Base-by-base conservation (phyloP, 2,113 vertebrate species). In the Dipodomys stephensi region DNA sequence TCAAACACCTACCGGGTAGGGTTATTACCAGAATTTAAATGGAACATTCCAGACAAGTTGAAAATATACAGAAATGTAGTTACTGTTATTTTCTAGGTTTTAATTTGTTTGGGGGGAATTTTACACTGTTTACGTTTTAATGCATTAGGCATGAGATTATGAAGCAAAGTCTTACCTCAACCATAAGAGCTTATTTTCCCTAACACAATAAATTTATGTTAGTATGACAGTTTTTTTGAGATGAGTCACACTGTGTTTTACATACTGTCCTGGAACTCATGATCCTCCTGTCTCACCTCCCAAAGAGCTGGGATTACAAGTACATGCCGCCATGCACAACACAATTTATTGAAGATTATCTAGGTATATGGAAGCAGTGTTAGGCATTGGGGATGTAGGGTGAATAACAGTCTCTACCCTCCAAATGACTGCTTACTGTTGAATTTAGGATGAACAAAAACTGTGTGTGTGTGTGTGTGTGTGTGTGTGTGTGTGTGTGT, bases 161-260 rank as follows among this genome's bases (percentile, higher is more conserved):
- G 71, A 90, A 88, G 64, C 15, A 78, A 95, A 80, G 79, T 74
- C 20, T 35, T 87, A 65, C 49, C 53, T 93, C 57, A 79, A 79
- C 16, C 67, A 60, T 27, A 60, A 86, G 39, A 20, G 3, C 44
- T 74, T 87, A 32, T 46, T 85, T 94, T 78, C 91, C 49, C 69
- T 80, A 91, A 78, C 78, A 82, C 83, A 91, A 71, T 91, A 94
- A 85, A 72, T 77, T 72, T 73, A 69, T 80, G 23, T 81, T 30
- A 71, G 16, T 79, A 15, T 87, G 71, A 69, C 23, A 28, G 15
- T n/a, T 67, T n/a, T 62, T 7, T 57, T 39, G n/a, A 7, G 44
- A 12, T n/a, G 15, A 30, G 68, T 39, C 9, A 64, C 60, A 28
- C 69, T 60, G 3, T 67, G 20, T 44, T 44, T 27, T 35, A 16